Base-by-base conservation (phyloP, 2,888 invertebrate genomes). In the Choreutis nemorana region DNA sequence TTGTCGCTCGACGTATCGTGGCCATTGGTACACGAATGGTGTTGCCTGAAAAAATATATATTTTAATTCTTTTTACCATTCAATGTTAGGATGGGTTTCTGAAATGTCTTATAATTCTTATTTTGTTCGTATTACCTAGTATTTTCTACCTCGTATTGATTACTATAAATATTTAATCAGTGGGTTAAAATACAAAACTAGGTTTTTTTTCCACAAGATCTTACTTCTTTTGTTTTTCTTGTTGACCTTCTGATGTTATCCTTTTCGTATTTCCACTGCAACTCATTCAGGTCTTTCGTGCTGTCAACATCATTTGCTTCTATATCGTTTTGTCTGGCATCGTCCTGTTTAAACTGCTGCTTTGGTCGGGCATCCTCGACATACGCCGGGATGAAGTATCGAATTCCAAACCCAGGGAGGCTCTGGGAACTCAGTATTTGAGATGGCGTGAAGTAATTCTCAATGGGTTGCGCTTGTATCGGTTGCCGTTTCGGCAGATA, bases 241-340 rank as follows among this genome's bases (percentile, higher is more conserved):
- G 52, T 45, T 27, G 43, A 45, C 35, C 70, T 57, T 37, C 53
- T 63, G 13, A 62, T 44, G 2, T 55, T 39, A 30, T 75, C 70
- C 40, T 78, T 78, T 40, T 78, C 77, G 37, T 58, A 58, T 34
- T 66, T 60, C 77, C 75, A 78, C 35, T 64, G 61, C 28, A 57
- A 35, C 26, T 78, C 77, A 35, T 54, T 62, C 3, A 51, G 46
- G 1, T 64, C 54, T 7, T 68, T 66, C 14, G 36, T 39, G 23
- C 40, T 53, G 28, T 44, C 51, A 3, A 66, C 42, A n/a, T 64
- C 55, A 40, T 65, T 64, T 1, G 52, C 52, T 28, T 64, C 68
- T 29, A 78, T 46, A 12, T 59, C 54, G 40, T 78, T 78, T n/a
- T 55, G 47, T 31, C 54, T 57, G 1, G 59, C 59, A 31, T 75